Base-by-base conservation (phyloP, 2,797 vertebrate species). In the Poeciliopsis infans region DNA sequence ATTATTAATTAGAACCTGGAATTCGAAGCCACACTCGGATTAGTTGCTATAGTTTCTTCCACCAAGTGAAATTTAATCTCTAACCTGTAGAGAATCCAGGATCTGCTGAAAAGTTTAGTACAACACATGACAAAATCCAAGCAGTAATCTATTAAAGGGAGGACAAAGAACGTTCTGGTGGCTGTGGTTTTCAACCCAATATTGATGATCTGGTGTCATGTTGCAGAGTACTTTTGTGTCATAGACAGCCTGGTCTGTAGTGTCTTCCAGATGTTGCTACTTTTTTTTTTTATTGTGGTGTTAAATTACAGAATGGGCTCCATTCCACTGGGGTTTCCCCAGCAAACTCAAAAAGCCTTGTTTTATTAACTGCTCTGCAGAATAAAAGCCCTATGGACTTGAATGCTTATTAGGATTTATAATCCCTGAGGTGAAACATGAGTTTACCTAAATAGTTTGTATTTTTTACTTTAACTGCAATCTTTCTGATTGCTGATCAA, bases 281-380 rank as follows among this genome's bases (percentile, higher is more conserved):
- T 82, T 87, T 85, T 84, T 81, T 59, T 2, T 66, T 66, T 51
- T 75, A 1, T 85, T 83, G 79, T 82, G 87, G 88, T 90, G 86
- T 93, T 84, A 82, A 43, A 76, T 93, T 92, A 92, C 89, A 87
- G 81, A 92, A 83, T 81, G 82, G 71, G 73, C 72, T 28, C 47
- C 13, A 71, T 47, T 83, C 57, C 74, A 15, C 75, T 81, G 64
- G 79, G 79, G 47, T 85, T 92, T 81, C 75, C 70, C 79, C 78
- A 79, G 80, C 74, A 77, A 81, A 83, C 75, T 86, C 88, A 72
- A 90, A 87, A 82, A 82, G 79, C 83, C 78, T 84, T 57, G 80
- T 79, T 86, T 77, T 83, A 57, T 79, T 91, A 86, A 83, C 84
- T 87, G 76, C 43, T 79, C 41, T 5, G 66, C 72, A 74, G 33